Conservation (phyloP, 1,140 invertebrate species). For the Leptinotarsa texana region DNA sequence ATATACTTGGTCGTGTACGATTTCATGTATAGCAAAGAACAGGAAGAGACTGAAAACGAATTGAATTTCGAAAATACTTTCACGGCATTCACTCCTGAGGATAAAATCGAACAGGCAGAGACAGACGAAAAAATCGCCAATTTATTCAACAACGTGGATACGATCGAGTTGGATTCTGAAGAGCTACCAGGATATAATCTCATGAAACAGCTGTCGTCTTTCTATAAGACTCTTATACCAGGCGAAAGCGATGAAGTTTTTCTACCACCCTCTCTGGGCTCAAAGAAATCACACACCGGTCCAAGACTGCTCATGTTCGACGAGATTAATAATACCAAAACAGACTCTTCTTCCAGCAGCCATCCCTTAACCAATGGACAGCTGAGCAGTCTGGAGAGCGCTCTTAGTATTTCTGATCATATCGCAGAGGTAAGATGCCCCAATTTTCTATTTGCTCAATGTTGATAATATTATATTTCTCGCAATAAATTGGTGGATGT, state of each 20-base stretch:
- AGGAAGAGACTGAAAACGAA: constrained; percentile 10
- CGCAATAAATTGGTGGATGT: too few relatives aligned
- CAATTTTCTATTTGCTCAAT: too few relatives aligned
- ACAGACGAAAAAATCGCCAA: constrained; percentile 23
- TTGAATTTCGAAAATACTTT: constrained; percentile 7
- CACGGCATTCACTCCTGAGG: background rate
- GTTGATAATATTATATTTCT: too few relatives aligned
- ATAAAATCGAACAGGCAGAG: constrained; percentile 15
- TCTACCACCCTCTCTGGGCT: constrained; percentile 37
- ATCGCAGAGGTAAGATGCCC: constrained; percentile 42
- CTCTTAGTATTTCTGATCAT: constrained; percentile 53
- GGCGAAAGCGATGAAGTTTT: constrained; percentile 52
- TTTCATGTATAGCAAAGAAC: constrained; percentile 58
- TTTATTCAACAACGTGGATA: constrained; percentile 19
- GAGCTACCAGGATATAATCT: constrained; percentile 33
- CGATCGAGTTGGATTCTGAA: constrained; percentile 21
- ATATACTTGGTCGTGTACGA: constrained; percentile 64
- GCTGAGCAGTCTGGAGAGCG: constrained; percentile 32
- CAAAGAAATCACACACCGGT: constrained; percentile 38
- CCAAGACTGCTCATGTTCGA: constrained; percentile 45
- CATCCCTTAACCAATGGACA: constrained; percentile 42
- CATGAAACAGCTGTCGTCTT: constrained; percentile 42
- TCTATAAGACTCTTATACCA: constrained; percentile 53
- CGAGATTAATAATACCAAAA: constrained; percentile 38
- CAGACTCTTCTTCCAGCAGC: constrained; percentile 41